Evolutionary conservation across 2,888 invertebrate genomes (phyloP), one percentile per base, ranked within the genome.

Genomic region (Orthosia gothica): DNA sequence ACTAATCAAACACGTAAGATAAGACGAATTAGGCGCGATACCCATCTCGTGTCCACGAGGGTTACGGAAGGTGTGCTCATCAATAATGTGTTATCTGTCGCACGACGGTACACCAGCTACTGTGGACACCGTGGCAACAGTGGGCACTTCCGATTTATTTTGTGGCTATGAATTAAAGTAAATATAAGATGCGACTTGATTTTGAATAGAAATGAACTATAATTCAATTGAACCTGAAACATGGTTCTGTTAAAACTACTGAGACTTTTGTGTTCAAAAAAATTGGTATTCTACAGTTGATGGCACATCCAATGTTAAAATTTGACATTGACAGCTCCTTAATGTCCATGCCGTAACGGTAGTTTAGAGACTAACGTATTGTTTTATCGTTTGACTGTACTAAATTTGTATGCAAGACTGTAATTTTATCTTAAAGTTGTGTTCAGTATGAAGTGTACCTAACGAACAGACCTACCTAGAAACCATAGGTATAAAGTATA

Each of bases 61-160:
- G 67, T 70, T 78, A 79, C 81, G 76, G 77, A 74, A 78, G 80
- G 81, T 80, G 82, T 82, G 70, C 86, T 87, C 93, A 94, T 94
- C 91, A 93, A 94, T 94, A 92, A 93, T 83, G 45, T 79, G 86
- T 92, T 94, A 93, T 94, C 93, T 74, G 73, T 70, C 83, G 18
- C 89, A 88, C 89, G 91, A 89, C 88, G 89, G 88, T 81, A 88
- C 87, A 89, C 89, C 90, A 69, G 93, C 94, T 93, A 93, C 94
- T 83, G 94, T 90, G 88, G 89, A 87, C 89, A 92, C 91, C 91
- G 86, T 87, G 89, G 88, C 81, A 68, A 59, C 70, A 66, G 63
- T 72, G 82, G 72, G 68, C 75, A 77, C 71, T 74, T 71, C 65
- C 76, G 73, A 63, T 68, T 62, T 55, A 23, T 77, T 50, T n/a